These are phyloP conservation scores for Aeoliscus strigatus DNA, from an alignment of 2,797 vertebrate species.

Conservation along the genomic window DNA sequence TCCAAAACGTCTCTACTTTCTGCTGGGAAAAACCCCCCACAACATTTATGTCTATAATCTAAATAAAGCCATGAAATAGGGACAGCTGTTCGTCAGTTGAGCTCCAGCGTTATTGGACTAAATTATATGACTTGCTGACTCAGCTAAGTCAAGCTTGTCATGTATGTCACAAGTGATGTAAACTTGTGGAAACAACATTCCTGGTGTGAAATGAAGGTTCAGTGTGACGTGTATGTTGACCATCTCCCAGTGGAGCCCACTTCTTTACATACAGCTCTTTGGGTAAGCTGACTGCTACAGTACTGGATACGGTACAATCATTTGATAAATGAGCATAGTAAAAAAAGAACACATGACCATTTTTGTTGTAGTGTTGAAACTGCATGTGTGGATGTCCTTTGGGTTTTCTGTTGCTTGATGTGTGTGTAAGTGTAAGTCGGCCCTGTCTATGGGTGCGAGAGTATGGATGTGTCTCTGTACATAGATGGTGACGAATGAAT, in stretches of 20 bases:
- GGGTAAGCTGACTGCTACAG: slow-evolving; percentile 39
- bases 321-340: slow-evolving; percentile 58
- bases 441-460: too few species aligned
- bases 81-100: too few species aligned
- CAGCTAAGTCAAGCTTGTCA: slow-evolving; percentile 22
- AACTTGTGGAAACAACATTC: slow-evolving; percentile 30
- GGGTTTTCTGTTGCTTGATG: slow-evolving; percentile 1
- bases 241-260: slow-evolving; percentile 34
- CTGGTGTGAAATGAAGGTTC: slow-evolving; percentile 24
- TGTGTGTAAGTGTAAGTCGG: too few species aligned
- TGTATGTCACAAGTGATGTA: slow-evolving; percentile 32
- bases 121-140: slow-evolving; percentile 19
- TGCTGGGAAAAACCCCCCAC: too few species aligned
- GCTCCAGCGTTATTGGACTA: slow-evolving; percentile 15
- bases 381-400: slow-evolving; percentile 33
- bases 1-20: too few species aligned
- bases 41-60: too few species aligned
- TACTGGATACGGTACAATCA: slow-evolving; percentile 41
- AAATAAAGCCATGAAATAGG: too few species aligned
- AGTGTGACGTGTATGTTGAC: slow-evolving; percentile 42
- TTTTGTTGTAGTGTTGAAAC: slow-evolving; percentile 36
- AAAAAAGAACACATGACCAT: slow-evolving; percentile 53
- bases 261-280: slow-evolving; percentile 41
- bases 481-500: too few species aligned
- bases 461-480: too few species aligned